Percentiles rank a stretch among this genome's conserved stretches.
These are phyloP conservation scores for Halcyon smyrnensis DNA, from an alignment of 2,797 vertebrate species.

Conservation along the genomic window DNA sequence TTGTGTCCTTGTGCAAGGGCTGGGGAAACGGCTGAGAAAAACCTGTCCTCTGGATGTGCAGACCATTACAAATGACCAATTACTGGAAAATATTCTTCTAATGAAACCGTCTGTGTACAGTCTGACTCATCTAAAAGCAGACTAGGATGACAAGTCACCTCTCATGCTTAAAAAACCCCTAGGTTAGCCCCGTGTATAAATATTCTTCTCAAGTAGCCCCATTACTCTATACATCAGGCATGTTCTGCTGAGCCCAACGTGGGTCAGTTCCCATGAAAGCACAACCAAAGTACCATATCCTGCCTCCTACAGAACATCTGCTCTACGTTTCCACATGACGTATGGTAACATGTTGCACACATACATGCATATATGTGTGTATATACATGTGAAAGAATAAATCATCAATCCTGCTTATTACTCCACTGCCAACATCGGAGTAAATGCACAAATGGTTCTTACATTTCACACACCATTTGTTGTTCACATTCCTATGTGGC, in stretches of 20 bases:
- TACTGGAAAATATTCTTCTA: constrained; percentile 5
- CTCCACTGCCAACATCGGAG: not conserved
- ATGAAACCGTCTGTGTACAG: not conserved
- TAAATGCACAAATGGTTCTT: not conserved
- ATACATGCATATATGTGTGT: not conserved
- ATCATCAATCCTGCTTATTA: not conserved
- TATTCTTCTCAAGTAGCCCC: constrained; percentile 55
- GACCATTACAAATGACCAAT: not conserved
- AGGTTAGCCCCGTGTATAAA: constrained; percentile 29
- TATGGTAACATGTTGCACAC: constrained; percentile 1
- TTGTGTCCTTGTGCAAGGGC: not conserved
- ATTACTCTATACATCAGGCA: constrained; percentile 48
- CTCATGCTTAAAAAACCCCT: constrained; percentile 10
- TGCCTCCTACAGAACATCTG: constrained; percentile 54
- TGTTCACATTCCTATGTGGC: not conserved
- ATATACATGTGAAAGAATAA: not conserved
- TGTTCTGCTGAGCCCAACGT: constrained; percentile 34
- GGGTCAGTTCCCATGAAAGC: constrained; percentile 43
- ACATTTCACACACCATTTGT: not conserved
- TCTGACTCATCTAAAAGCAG: constrained; percentile 67
- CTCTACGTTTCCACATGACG: constrained; percentile 48
- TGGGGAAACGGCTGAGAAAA: not conserved
- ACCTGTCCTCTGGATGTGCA: not conserved
- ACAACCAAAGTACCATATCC: constrained; percentile 16
- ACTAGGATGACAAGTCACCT: constrained; percentile 29